phyloP scores from a whole-genome alignment of 1,140 invertebrate genomes.

The Pissodes strobi region DNA sequence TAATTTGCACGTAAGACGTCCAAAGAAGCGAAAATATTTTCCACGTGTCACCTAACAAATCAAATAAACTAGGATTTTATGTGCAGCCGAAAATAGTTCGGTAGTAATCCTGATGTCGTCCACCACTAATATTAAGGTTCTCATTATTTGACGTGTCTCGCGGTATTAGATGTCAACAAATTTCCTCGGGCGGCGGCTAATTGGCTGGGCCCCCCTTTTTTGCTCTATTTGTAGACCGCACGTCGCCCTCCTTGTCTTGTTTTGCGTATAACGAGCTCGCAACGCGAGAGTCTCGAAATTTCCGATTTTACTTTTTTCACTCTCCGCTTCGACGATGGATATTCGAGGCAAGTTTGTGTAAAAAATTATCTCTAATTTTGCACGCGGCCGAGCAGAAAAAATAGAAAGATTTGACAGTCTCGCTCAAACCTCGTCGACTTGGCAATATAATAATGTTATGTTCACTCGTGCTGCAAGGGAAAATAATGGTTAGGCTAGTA shows the following conservation, averaged over 20 bases:
- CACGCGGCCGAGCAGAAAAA: neutral
- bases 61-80: no score
- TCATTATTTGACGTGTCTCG: conserved; percentile 9
- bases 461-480: no score
- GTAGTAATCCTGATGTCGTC: conserved; percentile 16
- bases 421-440: no score
- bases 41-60: no score
- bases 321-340: no score
- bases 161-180: conserved; percentile 24
- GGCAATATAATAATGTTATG: no score
- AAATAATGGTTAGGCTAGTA: no score
- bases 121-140: conserved; percentile 17
- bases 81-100: conserved; percentile 11
- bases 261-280: conserved; percentile 11
- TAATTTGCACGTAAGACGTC: no score
- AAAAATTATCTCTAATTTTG: neutral
- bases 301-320: no score
- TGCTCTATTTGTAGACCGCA: conserved; percentile 38
- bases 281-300: neutral
- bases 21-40: no score
- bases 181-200: conserved; percentile 20
- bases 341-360: no score
- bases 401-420: neutral
- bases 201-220: conserved; percentile 32
- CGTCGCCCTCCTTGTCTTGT: conserved; percentile 21